These are phyloP conservation scores for Melanerpes formicivorus DNA, from an alignment of 2,113 vertebrate genomes.

Conservation along the genomic window DNA sequence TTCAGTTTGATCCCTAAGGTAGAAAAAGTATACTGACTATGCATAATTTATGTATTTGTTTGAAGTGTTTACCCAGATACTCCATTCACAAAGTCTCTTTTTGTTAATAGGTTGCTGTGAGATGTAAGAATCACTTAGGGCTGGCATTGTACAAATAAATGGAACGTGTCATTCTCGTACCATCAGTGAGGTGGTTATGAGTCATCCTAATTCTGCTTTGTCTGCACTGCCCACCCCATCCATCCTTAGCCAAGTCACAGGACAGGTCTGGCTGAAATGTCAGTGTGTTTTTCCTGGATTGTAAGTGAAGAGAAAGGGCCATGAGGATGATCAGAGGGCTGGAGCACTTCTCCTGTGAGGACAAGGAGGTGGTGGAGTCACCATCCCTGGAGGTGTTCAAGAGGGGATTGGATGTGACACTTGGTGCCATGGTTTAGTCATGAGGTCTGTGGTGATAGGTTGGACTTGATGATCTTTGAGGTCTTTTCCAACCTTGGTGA, in stretches of 20 bases:
- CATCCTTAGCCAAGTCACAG: background rate
- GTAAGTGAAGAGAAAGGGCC: background rate
- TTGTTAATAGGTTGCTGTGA: slow-evolving; percentile 27
- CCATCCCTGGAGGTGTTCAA: too few species aligned
- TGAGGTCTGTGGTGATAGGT: too few species aligned
- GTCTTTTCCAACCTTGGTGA: too few species aligned
- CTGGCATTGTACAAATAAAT: slow-evolving; percentile 17
- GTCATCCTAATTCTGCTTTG: background rate
- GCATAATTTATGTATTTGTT: slow-evolving; percentile 65
- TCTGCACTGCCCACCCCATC: background rate
- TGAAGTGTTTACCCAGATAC: slow-evolving; percentile 47
- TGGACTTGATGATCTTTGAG: too few species aligned
- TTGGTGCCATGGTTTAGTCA: too few species aligned
- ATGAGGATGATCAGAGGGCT: too few species aligned
- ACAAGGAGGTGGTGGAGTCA: too few species aligned
- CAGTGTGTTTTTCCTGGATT: background rate
- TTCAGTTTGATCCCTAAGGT: slow-evolving; percentile 54
- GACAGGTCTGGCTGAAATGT: background rate
- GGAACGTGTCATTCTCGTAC: background rate
- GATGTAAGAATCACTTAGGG: slow-evolving; percentile 21
- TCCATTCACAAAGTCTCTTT: slow-evolving; percentile 47
- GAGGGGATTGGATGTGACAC: too few species aligned
- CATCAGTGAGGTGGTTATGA: background rate
- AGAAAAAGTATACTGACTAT: slow-evolving; percentile 12
- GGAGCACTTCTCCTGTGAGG: too few species aligned